Evolutionary conservation across 2,113 vertebrate genomes (phyloP).

Genomic region (Rattus rattus): DNA sequence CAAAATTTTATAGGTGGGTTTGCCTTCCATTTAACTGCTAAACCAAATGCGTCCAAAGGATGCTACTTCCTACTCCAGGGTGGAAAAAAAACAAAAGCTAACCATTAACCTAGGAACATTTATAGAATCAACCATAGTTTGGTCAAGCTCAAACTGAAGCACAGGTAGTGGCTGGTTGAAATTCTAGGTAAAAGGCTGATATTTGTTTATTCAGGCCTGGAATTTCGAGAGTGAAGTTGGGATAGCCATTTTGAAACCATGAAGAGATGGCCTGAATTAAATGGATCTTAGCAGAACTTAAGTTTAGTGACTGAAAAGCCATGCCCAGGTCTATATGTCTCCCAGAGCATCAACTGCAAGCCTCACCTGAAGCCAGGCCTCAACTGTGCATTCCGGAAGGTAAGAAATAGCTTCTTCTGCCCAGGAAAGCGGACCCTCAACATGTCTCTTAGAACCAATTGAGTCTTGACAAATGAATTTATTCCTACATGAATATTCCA

Average conservation of each 20-base stretch:
- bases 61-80: not conserved
- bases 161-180: not conserved
- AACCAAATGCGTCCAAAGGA: not conserved
- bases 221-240: not conserved
- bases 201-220: not conserved
- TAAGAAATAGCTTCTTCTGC: not conserved
- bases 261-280: not conserved
- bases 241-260: not conserved
- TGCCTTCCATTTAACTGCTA: not conserved
- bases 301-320: not conserved
- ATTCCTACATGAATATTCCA: not conserved
- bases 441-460: not conserved
- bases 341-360: not conserved
- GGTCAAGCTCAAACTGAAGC: not conserved
- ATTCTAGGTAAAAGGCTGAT: not conserved
- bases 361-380: not conserved
- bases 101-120: not conserved
- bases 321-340: rapidly evolving
- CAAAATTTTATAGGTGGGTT: not conserved
- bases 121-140: not conserved
- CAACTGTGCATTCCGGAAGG: rapidly evolving
- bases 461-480: not conserved
- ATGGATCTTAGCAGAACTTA: not conserved
- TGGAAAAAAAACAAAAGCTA: not conserved
- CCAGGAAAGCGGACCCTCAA: not conserved